phyloP scores from a whole-genome alignment of 2,113 vertebrate genomes.

The Microtus montanus region DNA sequence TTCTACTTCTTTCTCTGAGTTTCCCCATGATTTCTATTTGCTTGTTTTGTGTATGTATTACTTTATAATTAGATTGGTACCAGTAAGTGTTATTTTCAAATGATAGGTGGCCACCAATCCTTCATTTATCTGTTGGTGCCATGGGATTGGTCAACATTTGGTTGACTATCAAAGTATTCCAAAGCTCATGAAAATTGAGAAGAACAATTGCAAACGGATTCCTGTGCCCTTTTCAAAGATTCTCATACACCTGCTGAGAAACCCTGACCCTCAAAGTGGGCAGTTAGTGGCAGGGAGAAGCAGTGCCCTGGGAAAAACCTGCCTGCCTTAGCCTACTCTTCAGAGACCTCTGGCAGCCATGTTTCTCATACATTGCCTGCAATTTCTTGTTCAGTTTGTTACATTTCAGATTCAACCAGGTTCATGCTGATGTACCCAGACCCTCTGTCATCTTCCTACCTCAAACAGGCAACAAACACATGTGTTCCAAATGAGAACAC shows the following conservation, averaged over 20 bases:
- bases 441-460: background rate
- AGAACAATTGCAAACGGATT: background rate
- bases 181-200: constrained; percentile 21
- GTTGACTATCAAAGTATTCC: constrained; percentile 18
- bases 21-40: background rate
- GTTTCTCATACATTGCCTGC: background rate
- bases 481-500: background rate
- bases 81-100: background rate
- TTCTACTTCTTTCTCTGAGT: too few species aligned
- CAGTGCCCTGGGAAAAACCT: background rate
- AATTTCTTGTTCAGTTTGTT: background rate
- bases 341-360: background rate
- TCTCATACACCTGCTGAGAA: background rate
- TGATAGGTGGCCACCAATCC: background rate
- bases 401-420: background rate
- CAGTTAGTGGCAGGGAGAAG: background rate
- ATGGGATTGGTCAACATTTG: background rate
- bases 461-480: background rate
- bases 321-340: background rate
- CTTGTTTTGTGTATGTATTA: constrained; percentile 14
- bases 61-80: constrained; percentile 1
- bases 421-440: background rate
- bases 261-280: too few species aligned
- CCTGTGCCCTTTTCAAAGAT: background rate
- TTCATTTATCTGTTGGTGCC: constrained; percentile 4